phyloP scores from a whole-genome alignment of 2,888 invertebrate genomes.

The Lepidochrysops patricia region DNA sequence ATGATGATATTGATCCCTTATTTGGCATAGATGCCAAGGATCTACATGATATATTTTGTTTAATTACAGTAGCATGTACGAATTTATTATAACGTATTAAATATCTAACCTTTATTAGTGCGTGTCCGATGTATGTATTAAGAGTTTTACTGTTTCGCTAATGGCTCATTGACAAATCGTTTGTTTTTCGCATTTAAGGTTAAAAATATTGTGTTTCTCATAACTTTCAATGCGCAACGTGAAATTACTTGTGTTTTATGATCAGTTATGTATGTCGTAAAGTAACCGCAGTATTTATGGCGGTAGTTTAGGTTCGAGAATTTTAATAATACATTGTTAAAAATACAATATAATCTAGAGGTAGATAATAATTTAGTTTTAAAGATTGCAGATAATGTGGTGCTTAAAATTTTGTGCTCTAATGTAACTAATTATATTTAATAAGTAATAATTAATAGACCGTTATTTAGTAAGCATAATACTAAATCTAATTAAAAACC shows the following conservation, averaged over 20 bases:
- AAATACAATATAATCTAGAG: too few species aligned
- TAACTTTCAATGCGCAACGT: background rate
- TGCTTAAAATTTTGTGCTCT: too few species aligned
- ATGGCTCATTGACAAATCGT: background rate
- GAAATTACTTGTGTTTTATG: background rate
- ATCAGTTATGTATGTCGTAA: background rate
- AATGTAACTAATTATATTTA: too few species aligned
- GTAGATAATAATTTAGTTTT: too few species aligned
- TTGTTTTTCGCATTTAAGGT: background rate
- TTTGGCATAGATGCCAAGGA: background rate
- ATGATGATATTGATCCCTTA: background rate
- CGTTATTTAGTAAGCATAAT: too few species aligned
- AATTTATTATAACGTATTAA: background rate
- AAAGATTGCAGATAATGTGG: too few species aligned
- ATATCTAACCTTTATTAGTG: background rate
- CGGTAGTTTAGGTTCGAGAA: background rate
- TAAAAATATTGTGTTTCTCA: background rate
- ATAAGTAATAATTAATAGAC: too few species aligned
- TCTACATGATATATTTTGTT: background rate
- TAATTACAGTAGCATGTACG: background rate
- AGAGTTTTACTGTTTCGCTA: background rate
- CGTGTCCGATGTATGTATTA: slow-evolving; percentile 1
- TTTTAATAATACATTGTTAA: background rate
- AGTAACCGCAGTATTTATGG: background rate
- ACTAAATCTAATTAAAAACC: too few species aligned